Evolutionary conservation across 2,888 invertebrate genomes (phyloP), one percentile per base, ranked within the genome.

Genomic region (Eupelmus urozonus): DNA sequence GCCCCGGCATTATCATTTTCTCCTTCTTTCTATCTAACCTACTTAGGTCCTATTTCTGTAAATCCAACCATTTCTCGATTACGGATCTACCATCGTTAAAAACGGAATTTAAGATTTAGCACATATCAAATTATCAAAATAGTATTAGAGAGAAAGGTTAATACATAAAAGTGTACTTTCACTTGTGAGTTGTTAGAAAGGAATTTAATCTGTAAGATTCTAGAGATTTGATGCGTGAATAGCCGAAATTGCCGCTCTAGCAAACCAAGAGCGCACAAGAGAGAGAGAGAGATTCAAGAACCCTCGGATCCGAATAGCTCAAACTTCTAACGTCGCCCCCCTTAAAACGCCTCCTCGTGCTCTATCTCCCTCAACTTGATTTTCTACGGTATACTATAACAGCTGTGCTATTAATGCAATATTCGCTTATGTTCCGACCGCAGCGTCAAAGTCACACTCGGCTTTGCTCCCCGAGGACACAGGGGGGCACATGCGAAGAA

Each of bases 361-460:
- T 23, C n/a, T n/a, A n/a, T n/a, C n/a, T n/a, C n/a, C n/a, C 40
- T 40, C 40, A 11, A 53, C 59, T 66, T 63, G 59, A 71, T 76
- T 66, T 71, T 51, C 29, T 51, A 59, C 70, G 65, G 57, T 9
- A 20, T 25, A 63, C 57, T 76, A 63, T 42, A 63, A 76, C 70
- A 76, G 76, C 63, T 65, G 76, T 25, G 70, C 69, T 69, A 75
- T 75, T 62, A 69, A 69, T 69, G 75, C 67, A 49, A 53, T 62
- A 55, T 62, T 69, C 75, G 69, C 42, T 59, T 11, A n/a, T 11
- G 34, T 51, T 49, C 27, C 1, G 13, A 29, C n/a, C 71, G 71
- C 62, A 40, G 18, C 49, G 29, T 70, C 51, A 73, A 65, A 74
- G 66, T 40, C 25, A 45, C 27, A 9, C 27, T 53, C 53, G 53